These are phyloP conservation scores for Drosophila buzzatii DNA, from an alignment of 2,888 invertebrate genomes.

Conservation along the genomic window DNA sequence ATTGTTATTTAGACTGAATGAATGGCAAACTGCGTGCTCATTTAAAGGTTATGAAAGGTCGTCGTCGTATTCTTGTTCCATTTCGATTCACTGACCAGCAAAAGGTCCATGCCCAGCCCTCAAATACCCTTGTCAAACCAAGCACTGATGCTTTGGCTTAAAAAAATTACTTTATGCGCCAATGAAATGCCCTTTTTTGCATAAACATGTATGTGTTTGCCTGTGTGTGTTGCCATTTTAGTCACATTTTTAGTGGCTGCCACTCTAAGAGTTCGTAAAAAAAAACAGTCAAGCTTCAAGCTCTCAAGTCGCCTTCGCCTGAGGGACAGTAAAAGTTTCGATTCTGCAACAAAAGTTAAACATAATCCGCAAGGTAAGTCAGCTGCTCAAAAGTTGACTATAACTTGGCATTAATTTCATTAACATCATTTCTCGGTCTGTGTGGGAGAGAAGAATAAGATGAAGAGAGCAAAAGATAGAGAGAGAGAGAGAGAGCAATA, in stretches of 20 bases:
- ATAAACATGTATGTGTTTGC: neutral
- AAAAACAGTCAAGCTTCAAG: neutral
- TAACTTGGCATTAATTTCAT: conserved; percentile 68
- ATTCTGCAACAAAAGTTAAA: conserved; percentile 55
- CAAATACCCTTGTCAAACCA: conserved; percentile 35
- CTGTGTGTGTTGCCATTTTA: conserved; percentile 15
- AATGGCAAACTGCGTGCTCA: conserved; percentile 65
- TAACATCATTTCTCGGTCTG: conserved; percentile 49
- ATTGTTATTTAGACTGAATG: conserved; percentile 64
- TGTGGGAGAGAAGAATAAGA: neutral
- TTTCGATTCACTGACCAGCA: conserved; percentile 15
- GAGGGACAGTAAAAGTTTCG: conserved; percentile 45
- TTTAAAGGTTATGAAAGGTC: conserved; percentile 76
- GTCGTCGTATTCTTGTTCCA: conserved; percentile 7
- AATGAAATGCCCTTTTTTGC: conserved; percentile 27
- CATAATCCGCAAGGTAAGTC: conserved; percentile 57
- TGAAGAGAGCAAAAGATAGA: neutral
- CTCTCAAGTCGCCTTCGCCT: neutral
- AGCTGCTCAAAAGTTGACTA: conserved; percentile 53
- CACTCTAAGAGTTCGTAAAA: conserved; percentile 23
- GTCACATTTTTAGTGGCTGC: conserved; percentile 32
- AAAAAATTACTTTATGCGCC: conserved; percentile 57
- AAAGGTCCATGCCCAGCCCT: conserved; percentile 6
- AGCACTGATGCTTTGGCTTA: conserved; percentile 31
- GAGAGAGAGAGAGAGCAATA: neutral